phyloP scores from a whole-genome alignment of 2,797 vertebrate species.

The Graptemys geographica region DNA sequence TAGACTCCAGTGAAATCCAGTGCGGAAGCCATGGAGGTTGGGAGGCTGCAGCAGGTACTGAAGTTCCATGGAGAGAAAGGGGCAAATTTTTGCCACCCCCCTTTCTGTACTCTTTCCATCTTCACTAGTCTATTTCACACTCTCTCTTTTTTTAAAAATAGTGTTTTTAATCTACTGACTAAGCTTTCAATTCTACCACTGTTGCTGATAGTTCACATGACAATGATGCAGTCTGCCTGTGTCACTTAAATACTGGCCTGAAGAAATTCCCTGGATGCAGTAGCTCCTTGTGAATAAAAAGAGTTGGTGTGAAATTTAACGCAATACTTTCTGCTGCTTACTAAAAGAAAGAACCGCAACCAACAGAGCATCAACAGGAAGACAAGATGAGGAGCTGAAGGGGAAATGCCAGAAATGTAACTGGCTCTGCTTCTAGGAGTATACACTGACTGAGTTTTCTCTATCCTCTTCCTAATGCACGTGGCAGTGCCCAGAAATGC shows the following conservation, averaged over 20 bases:
- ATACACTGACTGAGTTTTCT: neutral
- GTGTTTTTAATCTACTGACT: fast-evolving
- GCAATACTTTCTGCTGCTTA: neutral
- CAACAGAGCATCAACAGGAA: neutral
- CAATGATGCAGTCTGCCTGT: neutral
- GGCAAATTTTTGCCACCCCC: neutral
- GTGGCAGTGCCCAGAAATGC: conserved; percentile 25
- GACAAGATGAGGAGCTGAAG: neutral
- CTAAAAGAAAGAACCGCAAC: neutral
- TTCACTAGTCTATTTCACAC: neutral
- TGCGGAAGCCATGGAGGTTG: neutral
- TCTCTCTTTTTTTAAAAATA: neutral
- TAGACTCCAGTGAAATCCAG: neutral
- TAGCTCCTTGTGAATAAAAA: neutral
- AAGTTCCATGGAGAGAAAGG: neutral
- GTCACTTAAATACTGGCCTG: neutral
- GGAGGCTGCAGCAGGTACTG: neutral
- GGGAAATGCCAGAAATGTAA: conserved; percentile 39
- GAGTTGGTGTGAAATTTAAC: neutral
- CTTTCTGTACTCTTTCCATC: neutral
- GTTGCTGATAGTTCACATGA: neutral
- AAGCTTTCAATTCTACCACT: neutral
- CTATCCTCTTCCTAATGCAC: neutral
- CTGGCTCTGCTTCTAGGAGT: neutral
- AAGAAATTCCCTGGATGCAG: conserved; percentile 18